Percentiles rank a stretch among this genome's conserved stretches.
These are phyloP conservation scores for Hydrotaea cyrtoneurina DNA, from an alignment of 2,888 invertebrate genomes.

Conservation along the genomic window DNA sequence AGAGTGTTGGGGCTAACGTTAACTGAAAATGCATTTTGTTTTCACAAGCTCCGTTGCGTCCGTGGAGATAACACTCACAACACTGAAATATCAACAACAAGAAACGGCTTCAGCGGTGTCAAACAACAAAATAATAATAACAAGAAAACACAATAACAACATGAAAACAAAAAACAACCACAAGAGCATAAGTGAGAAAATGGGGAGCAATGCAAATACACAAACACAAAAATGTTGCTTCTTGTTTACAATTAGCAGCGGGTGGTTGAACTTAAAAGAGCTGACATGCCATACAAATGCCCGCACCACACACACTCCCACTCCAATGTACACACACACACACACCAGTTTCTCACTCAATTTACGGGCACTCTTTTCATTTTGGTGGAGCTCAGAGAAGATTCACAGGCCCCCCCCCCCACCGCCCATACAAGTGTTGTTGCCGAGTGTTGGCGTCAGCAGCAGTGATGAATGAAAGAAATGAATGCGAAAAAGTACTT, in stretches of 20 bases:
- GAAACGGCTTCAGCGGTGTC: no score
- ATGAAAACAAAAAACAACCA: no score
- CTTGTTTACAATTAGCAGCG: constrained; percentile 49
- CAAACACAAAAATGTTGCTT: background rate
- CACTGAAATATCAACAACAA: no score
- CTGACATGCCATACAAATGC: background rate
- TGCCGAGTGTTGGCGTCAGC: background rate
- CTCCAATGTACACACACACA: background rate
- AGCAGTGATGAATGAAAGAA: constrained; percentile 47
- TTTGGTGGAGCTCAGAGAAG: background rate
- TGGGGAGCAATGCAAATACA: constrained; percentile 17
- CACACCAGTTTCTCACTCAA: background rate
- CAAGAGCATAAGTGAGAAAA: constrained; percentile 13
- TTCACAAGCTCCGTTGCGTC: no score
- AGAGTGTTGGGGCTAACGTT: no score
- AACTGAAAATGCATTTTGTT: no score
- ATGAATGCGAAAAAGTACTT: constrained; percentile 51
- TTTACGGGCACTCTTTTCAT: background rate
- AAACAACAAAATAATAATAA: constrained; percentile 5
- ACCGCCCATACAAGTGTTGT: background rate
- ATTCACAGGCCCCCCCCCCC: background rate
- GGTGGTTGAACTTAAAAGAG: constrained; percentile 59
- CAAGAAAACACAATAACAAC: background rate
- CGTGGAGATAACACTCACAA: no score
- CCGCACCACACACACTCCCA: background rate